Evolutionary conservation across 2,888 invertebrate genomes (phyloP).

Genomic region (Macrosiphum euphorbiae): DNA sequence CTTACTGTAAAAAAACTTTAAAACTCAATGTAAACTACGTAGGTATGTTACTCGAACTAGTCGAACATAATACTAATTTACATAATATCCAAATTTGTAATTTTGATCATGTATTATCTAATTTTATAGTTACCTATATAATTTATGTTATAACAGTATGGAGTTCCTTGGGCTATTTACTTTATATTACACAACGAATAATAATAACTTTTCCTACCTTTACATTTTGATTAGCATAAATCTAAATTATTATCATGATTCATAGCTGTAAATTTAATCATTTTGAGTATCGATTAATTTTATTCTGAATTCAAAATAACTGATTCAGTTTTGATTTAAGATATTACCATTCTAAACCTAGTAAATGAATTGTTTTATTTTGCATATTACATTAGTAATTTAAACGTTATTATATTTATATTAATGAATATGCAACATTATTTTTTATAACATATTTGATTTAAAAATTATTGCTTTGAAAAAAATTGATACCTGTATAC

Average conservation of each 20-base stretch:
- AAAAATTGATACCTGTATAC: not conserved
- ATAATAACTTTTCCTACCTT: not conserved
- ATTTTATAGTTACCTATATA: not conserved
- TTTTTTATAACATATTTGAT: not conserved
- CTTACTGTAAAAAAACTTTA: not conserved
- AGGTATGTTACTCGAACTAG: no score
- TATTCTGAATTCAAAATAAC: not conserved
- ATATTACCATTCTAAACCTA: not conserved
- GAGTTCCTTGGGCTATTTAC: not conserved
- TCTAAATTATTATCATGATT: not conserved
- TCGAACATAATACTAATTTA: not conserved
- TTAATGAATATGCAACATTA: no score
- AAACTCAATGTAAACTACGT: not conserved
- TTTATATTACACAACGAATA: not conserved
- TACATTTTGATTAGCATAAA: not conserved
- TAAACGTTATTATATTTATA: not conserved
- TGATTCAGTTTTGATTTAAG: not conserved
- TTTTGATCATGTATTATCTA: not conserved
- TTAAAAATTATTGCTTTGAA: not conserved
- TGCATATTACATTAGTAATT: not conserved
- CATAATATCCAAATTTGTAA: not conserved
- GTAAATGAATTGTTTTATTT: not conserved
- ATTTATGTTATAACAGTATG: not conserved
- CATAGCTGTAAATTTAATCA: not conserved
- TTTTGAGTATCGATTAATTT: not conserved